phyloP scores from a whole-genome alignment of 1,140 invertebrate genomes.

The Lutraria rhynchaena region DNA sequence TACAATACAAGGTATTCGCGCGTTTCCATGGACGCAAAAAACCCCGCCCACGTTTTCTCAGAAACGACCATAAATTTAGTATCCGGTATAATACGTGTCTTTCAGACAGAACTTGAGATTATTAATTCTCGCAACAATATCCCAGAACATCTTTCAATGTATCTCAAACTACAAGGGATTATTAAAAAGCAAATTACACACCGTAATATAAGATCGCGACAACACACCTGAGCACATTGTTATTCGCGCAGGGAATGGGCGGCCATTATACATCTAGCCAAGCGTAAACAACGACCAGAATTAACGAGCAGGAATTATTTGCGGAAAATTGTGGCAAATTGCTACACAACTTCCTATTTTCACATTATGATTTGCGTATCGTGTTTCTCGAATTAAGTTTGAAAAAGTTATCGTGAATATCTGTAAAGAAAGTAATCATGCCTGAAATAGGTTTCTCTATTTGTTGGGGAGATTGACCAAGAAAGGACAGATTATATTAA shows the following conservation, averaged over 20 bases:
- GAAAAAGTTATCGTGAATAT: background rate
- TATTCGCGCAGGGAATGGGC: constrained; percentile 14
- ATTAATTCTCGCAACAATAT: constrained; percentile 48
- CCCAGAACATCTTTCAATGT: constrained; percentile 38
- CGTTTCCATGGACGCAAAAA: background rate
- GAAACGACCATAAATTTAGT: constrained; percentile 17
- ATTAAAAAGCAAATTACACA: constrained; percentile 61
- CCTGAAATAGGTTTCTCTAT: too few relatives aligned
- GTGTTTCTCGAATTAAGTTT: constrained; percentile 29
- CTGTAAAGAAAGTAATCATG: constrained; percentile 5
- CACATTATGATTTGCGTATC: constrained; percentile 1
- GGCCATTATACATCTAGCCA: constrained; percentile 10
- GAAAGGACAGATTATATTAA: too few relatives aligned
- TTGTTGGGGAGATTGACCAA: too few relatives aligned
- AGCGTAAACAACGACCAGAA: constrained; percentile 46
- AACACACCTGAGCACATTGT: constrained; percentile 47
- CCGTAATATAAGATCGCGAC: constrained; percentile 32
- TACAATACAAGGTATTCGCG: too few relatives aligned
- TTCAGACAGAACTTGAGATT: constrained; percentile 28
- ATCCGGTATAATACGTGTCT: constrained; percentile 22
- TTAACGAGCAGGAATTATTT: constrained; percentile 33
- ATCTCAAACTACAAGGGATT: constrained; percentile 23
- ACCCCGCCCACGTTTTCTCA: constrained; percentile 28
- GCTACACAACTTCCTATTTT: background rate
- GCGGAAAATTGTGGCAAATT: constrained; percentile 14